Evolutionary conservation across 2,888 invertebrate species (phyloP).

Genomic region (Mythimna lalbum): DNA sequence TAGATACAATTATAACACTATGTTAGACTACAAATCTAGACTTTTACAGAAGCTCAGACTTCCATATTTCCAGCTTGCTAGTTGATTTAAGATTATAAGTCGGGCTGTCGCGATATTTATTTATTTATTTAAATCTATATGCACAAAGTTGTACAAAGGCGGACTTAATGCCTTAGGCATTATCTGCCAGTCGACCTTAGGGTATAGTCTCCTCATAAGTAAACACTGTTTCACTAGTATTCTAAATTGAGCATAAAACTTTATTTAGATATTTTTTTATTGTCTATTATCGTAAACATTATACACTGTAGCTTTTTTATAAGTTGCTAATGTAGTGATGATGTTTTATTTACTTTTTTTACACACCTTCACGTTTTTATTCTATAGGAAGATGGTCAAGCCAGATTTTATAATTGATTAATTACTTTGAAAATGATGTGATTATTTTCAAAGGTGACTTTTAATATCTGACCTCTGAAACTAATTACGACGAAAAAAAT

Average conservation of each 20-base stretch:
- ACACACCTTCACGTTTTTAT: not conserved
- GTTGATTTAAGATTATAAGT: not conserved
- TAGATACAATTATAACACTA: no score
- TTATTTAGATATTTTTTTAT: not conserved
- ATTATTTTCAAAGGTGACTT: not conserved
- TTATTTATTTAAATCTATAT: no score
- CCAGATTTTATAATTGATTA: not conserved
- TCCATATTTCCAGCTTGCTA: not conserved
- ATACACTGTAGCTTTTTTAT: conserved; percentile 14
- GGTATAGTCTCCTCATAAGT: not conserved
- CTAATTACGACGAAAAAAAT: not conserved
- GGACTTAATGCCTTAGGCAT: no score
- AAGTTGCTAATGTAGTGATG: conserved; percentile 3
- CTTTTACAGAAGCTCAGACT: not conserved
- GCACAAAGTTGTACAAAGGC: no score
- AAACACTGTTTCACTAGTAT: not conserved
- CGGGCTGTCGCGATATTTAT: no score
- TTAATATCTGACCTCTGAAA: not conserved
- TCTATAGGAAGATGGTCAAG: not conserved
- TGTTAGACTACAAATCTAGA: no score
- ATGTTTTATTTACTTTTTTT: conserved; percentile 15
- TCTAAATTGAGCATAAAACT: not conserved
- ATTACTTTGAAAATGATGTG: no score
- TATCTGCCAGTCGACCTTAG: no score
- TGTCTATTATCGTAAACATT: not conserved